Evolutionary conservation across 1,140 invertebrate genomes (phyloP), one percentile per base, ranked within the genome.

Genomic region (Drosophila serrata): DNA sequence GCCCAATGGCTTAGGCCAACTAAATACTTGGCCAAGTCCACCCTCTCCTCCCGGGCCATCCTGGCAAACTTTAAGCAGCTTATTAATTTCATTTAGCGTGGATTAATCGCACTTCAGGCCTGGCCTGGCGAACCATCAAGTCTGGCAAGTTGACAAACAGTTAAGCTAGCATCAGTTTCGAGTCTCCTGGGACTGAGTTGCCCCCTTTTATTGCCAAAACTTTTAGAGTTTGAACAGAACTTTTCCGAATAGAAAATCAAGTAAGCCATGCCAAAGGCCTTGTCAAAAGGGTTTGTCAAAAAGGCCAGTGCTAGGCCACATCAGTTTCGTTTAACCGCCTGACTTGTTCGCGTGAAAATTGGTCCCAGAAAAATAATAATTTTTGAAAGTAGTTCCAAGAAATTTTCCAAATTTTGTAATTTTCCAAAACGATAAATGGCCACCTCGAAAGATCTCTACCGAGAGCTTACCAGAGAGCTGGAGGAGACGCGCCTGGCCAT

Each of bases 71-170:
- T 82, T 86, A 59, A 72, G 78, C 79, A 42, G 75, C 78, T 73
- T 87, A 87, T 86, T 87, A 86, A 82, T 87, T 87, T 79, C 48
- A 82, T 86, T 81, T 72, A 62, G 72, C 67, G 62, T 37, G 61
- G 56, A 80, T 84, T 84, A 77, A 84, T 79, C 64, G 78, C 81
- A 70, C 75, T 81, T 73, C 19, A 53, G 70, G 58, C 57, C 53
- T 22, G 70, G 58, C 57, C 53, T 22, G 43, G 35, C 49, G 7
- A 48, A 27, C 62, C 43, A 63, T 78, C 46, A 15, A 31, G 46
- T 12, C 46, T 29, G 46, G 27, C 57, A 58, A 82, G 51, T 67
- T 46, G 58, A 67, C 39, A 42, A 40, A 29, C 58, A 62, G 62
- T 61, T 43, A 27, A 27, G 57, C 37, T 24, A 24, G 57, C 37